Conservation (phyloP, 2,888 invertebrate genomes). For the Drosophila prostipennis region DNA sequence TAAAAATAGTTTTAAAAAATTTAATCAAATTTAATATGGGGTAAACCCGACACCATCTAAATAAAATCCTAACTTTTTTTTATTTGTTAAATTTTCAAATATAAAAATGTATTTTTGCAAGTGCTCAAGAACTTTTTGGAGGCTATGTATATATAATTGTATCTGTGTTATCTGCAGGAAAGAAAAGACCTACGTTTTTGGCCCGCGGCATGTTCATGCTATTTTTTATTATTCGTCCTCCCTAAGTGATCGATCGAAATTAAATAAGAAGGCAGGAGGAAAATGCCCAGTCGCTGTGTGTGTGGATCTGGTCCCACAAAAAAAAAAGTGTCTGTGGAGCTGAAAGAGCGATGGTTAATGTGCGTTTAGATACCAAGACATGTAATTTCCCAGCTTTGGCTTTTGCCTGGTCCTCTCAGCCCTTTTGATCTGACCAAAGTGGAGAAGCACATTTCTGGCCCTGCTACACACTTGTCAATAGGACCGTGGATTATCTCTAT, state of each 20-base stretch:
- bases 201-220: conserved; percentile 67
- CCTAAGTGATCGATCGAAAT: conserved; percentile 77
- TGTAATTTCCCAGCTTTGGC: conserved; percentile 71
- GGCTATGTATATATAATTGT: conserved; percentile 32
- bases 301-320: conserved; percentile 32
- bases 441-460: conserved; percentile 13
- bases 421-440: conserved; percentile 1
- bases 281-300: conserved; percentile 40
- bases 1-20: too few relatives aligned
- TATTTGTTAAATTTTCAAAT: not conserved
- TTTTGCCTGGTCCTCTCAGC: conserved; percentile 1
- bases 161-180: conserved; percentile 41
- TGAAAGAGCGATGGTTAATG: conserved; percentile 74
- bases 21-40: too few relatives aligned
- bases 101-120: not conserved
- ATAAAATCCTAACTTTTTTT: not conserved
- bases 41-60: not conserved
- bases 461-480: conserved; percentile 60
- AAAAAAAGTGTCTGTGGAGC: conserved; percentile 20
- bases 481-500: conserved; percentile 30
- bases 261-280: conserved; percentile 68
- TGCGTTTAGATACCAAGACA: conserved; percentile 78
- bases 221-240: conserved; percentile 76
- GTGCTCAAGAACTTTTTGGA: conserved; percentile 22
- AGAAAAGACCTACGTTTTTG: conserved; percentile 38